These are phyloP conservation scores for Gila robusta DNA, from an alignment of 2,797 vertebrate species.

Conservation along the genomic window DNA sequence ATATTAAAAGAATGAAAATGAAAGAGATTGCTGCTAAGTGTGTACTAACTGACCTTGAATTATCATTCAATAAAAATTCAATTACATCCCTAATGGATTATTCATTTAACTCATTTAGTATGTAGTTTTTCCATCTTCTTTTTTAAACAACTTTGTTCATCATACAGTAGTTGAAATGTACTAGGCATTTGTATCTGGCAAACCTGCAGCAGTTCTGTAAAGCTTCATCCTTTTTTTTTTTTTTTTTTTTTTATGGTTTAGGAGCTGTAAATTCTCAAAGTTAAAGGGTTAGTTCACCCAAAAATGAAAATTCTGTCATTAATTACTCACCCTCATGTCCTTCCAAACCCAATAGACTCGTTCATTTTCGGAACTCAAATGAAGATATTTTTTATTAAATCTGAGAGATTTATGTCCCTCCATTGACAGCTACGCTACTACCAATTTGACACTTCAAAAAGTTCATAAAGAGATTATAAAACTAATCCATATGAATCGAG, in stretches of 20 bases:
- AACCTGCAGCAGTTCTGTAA: neutral
- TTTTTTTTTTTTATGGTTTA: neutral
- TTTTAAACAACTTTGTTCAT: neutral
- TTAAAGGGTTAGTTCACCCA: too few relatives aligned
- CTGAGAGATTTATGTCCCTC: too few relatives aligned
- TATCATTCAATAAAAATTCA: constrained; percentile 75
- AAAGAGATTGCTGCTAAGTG: constrained; percentile 65
- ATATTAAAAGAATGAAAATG: constrained; percentile 60
- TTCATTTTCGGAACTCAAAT: too few relatives aligned
- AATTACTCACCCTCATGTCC: too few relatives aligned
- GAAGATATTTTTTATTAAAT: too few relatives aligned
- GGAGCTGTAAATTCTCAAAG: neutral
- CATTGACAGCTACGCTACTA: too few relatives aligned
- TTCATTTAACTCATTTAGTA: neutral
- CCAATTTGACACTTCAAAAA: too few relatives aligned
- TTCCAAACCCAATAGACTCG: too few relatives aligned
- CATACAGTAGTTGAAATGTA: neutral
- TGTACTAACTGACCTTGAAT: constrained; percentile 63
- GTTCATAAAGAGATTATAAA: too few relatives aligned
- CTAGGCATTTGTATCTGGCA: neutral
- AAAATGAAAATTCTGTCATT: too few relatives aligned
- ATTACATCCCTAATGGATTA: constrained; percentile 5
- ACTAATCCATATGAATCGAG: too few relatives aligned
- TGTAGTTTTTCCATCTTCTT: neutral
- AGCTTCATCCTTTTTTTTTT: neutral